Base-by-base conservation (phyloP, 2,797 vertebrate genomes). In the Poecilia gillii region DNA sequence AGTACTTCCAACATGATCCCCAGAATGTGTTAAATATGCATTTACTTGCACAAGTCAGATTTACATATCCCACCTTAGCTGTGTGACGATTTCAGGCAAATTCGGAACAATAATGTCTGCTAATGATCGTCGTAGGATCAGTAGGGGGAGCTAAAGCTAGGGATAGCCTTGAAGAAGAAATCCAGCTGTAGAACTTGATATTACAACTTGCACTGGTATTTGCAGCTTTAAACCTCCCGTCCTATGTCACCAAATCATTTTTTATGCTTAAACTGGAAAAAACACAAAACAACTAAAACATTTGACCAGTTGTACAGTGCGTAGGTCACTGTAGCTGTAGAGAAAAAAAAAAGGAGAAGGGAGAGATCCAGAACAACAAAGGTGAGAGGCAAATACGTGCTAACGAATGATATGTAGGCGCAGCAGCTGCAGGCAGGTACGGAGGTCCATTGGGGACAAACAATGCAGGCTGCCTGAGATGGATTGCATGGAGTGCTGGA, bases 321-420 rank as follows among this genome's bases (percentile, higher is more conserved):
- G 75, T 87, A 90, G 93, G 92, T 93, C 91, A 92, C 45, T 55
- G 86, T 89, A 82, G 88, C 86, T 79, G 86, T 76, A 73, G 46
- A 76, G 79, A 83, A 51, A 72, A 80, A 88, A 85, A 53, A 82
- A 51, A 51, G n/a, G 36, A 80, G 72, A 90, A 72, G 72, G 62
- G 80, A 88, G 79, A 92, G 88, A 84, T 84, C 76, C 85, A 91
- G 85, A 82, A 90, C 90, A 91, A 90, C 90, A 94, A 93, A 92
- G 84, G 88, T 84, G 25, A 86, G 78, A 91, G 86, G 81, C 47
- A 88, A 91, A 91, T 86, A 93, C 93, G 92, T 94, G 92, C 93
- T 96, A 95, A 92, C 87, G 88, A 93, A 94, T 94, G 92, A 95
- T 94, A 93, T 95, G 94, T 95, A 93, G 94, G 93, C 91, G 91